These are phyloP conservation scores for Halcyon leucocephala DNA, from an alignment of 2,797 vertebrate species.

Conservation along the genomic window DNA sequence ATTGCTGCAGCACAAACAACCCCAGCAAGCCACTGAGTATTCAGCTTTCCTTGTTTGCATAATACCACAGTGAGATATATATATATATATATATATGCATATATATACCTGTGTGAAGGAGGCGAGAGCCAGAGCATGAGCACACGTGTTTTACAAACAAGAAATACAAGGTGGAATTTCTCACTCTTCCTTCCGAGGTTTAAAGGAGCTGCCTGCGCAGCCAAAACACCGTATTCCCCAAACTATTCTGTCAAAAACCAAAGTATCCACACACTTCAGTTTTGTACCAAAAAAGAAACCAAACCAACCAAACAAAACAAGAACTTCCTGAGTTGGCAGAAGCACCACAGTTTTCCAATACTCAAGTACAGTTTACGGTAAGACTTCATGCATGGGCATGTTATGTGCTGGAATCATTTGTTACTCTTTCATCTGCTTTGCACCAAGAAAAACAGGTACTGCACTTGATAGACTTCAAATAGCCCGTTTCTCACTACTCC, in stretches of 20 bases:
- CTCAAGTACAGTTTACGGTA: not conserved
- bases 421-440: not conserved
- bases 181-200: not conserved
- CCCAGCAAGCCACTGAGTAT: not conserved
- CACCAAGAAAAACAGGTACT: not conserved
- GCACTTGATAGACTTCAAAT: not conserved
- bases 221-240: not conserved
- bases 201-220: not conserved
- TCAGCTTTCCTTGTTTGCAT: not conserved
- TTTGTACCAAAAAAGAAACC: not conserved
- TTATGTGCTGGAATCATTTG: not conserved
- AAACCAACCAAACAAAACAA: too few species aligned
- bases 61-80: not conserved
- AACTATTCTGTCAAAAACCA: not conserved
- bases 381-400: not conserved
- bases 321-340: not conserved
- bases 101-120: not conserved
- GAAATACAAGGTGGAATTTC: slow-evolving; percentile 28
- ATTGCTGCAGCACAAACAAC: not conserved
- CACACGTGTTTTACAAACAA: not conserved
- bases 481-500: not conserved
- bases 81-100: too few species aligned
- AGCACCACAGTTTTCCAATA: not conserved
- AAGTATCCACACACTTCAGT: not conserved
- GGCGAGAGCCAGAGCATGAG: not conserved